A percentile compares a stretch with the other conserved stretches of the same genome.
Evolutionary conservation across 2,113 vertebrate species (phyloP).

Genomic region (Ursus arctos): DNA sequence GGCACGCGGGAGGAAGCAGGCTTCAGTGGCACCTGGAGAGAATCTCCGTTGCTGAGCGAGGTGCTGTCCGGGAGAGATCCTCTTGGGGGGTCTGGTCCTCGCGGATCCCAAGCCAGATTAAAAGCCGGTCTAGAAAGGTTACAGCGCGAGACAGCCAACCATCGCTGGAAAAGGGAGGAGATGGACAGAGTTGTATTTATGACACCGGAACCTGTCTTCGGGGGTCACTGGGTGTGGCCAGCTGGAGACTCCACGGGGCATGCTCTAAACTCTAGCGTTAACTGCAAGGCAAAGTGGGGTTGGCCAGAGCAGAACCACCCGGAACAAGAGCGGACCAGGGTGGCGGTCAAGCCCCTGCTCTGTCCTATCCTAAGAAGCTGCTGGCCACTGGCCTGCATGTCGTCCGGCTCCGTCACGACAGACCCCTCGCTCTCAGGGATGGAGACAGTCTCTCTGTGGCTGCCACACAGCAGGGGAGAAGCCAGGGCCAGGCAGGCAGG

Average conservation of each 20-base stretch:
- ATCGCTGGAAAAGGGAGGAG: slow-evolving; percentile 49
- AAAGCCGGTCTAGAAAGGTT: slow-evolving; percentile 52
- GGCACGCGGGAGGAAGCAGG: neutral
- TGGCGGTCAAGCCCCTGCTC: accelerated
- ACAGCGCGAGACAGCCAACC: slow-evolving; percentile 32
- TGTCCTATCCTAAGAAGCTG: neutral
- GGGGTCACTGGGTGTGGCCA: too few relatives aligned
- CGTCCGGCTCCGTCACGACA: neutral
- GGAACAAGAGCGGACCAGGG: too few relatives aligned
- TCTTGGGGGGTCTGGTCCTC: neutral
- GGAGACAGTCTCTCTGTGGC: neutral
- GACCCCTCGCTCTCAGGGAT: neutral
- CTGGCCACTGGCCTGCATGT: too few relatives aligned
- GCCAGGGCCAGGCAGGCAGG: neutral
- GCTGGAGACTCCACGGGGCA: neutral
- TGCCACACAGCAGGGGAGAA: too few relatives aligned
- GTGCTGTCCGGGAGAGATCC: neutral
- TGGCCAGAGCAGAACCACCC: neutral
- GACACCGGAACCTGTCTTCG: neutral
- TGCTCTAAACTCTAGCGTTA: neutral
- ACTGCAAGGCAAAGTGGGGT: neutral
- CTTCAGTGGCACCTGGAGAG: neutral
- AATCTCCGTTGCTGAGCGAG: accelerated
- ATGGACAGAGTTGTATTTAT: accelerated
- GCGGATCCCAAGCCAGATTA: slow-evolving; percentile 58